Evolutionary conservation across 1,140 invertebrate genomes (phyloP).

Genomic region (Atta texana): DNA sequence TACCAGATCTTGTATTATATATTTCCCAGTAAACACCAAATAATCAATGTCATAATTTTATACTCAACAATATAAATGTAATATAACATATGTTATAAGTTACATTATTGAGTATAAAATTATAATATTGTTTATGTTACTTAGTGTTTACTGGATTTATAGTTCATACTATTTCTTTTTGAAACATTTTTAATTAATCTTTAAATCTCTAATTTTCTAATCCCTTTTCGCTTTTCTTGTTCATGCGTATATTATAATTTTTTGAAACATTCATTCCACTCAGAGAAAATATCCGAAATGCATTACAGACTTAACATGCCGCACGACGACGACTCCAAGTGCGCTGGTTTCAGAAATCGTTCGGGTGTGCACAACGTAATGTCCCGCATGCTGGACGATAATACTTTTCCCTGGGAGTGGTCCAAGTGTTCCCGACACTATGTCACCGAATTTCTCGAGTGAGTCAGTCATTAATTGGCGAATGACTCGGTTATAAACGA

Average conservation of each 20-base stretch:
- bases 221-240: background rate
- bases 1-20: background rate
- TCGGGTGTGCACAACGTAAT: conserved; percentile 90
- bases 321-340: conserved; percentile 94
- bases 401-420: conserved; percentile 96
- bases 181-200: too few species aligned
- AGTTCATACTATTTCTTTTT: too few species aligned
- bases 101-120: too few species aligned
- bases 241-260: background rate
- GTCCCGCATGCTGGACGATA: conserved; percentile 93
- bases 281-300: background rate
- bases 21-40: too few species aligned
- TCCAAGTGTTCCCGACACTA: conserved; percentile 94
- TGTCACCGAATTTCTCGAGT: conserved; percentile 96
- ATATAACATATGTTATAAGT: too few species aligned
- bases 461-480: conserved; percentile 84
- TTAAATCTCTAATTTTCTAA: background rate
- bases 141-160: too few species aligned
- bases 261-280: background rate
- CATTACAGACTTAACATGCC: conserved; percentile 93
- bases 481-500: conserved; percentile 31
- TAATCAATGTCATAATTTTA: too few species aligned
- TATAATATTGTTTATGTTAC: too few species aligned
- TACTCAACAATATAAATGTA: too few species aligned
- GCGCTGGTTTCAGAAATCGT: conserved; percentile 87